These are phyloP conservation scores for Brotula barbata DNA, from an alignment of 2,797 vertebrate species.

Conservation along the genomic window DNA sequence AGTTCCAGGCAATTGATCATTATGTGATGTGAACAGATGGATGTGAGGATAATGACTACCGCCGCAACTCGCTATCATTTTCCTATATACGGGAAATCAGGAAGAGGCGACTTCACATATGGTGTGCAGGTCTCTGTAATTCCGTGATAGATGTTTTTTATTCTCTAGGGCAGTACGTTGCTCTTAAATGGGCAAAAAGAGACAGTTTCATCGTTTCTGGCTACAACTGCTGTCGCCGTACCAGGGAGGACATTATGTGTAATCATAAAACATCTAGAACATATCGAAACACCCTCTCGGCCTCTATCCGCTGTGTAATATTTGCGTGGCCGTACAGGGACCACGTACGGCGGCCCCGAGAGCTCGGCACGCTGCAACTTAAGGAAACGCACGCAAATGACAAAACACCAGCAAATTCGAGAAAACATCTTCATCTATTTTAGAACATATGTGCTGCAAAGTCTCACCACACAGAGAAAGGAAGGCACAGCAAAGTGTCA, in stretches of 20 bases:
- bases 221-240: conserved; percentile 43
- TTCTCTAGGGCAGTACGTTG: conserved; percentile 57
- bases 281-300: conserved; percentile 44
- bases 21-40: conserved; percentile 67
- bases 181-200: conserved; percentile 59
- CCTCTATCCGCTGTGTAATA: too few relatives aligned
- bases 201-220: conserved; percentile 57
- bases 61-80: conserved; percentile 33
- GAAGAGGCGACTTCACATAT: conserved; percentile 59
- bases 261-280: conserved; percentile 73
- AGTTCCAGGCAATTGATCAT: conserved; percentile 40
- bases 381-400: too few relatives aligned
- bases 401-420: too few relatives aligned
- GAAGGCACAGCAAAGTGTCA: too few relatives aligned
- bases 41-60: conserved; percentile 44
- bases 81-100: conserved; percentile 32
- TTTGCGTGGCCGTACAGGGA: conserved; percentile 37
- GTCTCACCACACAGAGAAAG: too few relatives aligned
- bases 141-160: conserved; percentile 64
- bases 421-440: too few relatives aligned
- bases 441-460: too few relatives aligned
- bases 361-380: too few relatives aligned
- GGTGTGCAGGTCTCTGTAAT: conserved; percentile 53
- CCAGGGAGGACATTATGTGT: conserved; percentile 63
- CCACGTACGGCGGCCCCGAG: too few relatives aligned